Base-by-base conservation (phyloP, 2,888 invertebrate genomes). In the Brachypalpus laphriformis region DNA sequence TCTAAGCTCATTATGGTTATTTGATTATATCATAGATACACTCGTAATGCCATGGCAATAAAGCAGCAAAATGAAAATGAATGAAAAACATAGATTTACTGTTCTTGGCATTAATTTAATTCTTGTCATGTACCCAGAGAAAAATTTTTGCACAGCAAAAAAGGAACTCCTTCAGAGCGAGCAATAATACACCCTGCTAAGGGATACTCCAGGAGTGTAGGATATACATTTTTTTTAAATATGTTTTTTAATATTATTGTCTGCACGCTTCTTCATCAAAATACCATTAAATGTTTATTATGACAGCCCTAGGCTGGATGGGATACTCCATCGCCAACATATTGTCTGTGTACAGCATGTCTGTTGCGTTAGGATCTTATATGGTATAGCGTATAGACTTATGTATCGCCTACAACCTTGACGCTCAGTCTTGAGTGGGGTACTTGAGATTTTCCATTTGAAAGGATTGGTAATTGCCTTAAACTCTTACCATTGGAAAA, bases 361-460 rank as follows among this genome's bases (percentile, higher is more conserved):
- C n/a, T 31, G 54, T 16, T 8, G 54, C 8, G 8, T 9, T 16
- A 25, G 2, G 54, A 8, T 5, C 16, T 9, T 14, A n/a, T n/a
- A n/a, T n/a, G n/a, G 14, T 28, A 56, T 4, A 37, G 7, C 54
- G 34, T 14, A 56, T 18, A 34, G 18, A 34, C 9, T 7, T 9
- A 9, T 18, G 8, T 16, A n/a, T 14, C 2, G 8, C 16, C 28
- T 16, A 16, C 25, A 42, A 22, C 25, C 16, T 61, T 42, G 18
- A 14, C 16, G n/a, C 28, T 14, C 22, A 5, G 4, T 16, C 4
- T 22, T 57, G 20, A 40, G 54, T 16, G 54, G 7, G 22, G 11
- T 40, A n/a, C 45, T 65, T 22, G 18, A 49, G 49, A 59, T 51
- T 51, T 76, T 76, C 66, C 59, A 42, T 76, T 45, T 31, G 59